These are phyloP conservation scores for Lycodopsis pacificus DNA, from an alignment of 2,797 vertebrate species.

Conservation along the genomic window DNA sequence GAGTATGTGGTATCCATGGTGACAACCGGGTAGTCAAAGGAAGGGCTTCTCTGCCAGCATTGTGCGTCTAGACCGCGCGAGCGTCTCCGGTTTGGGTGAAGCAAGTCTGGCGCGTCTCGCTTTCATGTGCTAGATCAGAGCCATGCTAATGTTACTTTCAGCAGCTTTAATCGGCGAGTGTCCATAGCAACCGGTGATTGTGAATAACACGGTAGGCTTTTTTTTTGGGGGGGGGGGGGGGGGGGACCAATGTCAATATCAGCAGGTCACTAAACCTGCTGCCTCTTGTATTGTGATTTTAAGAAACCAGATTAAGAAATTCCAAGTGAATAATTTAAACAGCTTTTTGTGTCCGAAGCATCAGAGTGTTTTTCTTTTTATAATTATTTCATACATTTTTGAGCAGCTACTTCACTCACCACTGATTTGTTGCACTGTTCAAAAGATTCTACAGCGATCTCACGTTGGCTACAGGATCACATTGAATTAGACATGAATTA, in stretches of 20 bases:
- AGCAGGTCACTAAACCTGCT: slow-evolving; percentile 45
- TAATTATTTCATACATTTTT: not conserved
- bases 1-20: slow-evolving; percentile 78
- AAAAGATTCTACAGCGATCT: not conserved
- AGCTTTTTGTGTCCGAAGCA: not conserved
- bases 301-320: slow-evolving; percentile 38
- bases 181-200: slow-evolving; percentile 63
- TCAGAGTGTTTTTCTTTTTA: not conserved
- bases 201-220: slow-evolving; percentile 48
- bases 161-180: slow-evolving; percentile 49
- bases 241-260: slow-evolving; percentile 39
- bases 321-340: not conserved
- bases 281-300: slow-evolving; percentile 41
- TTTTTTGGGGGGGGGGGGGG: slow-evolving; percentile 27
- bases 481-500: slow-evolving; percentile 18
- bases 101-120: slow-evolving; percentile 58
- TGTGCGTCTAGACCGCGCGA: slow-evolving; percentile 73
- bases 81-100: slow-evolving; percentile 68
- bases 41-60: slow-evolving; percentile 64
- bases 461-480: not conserved
- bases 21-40: slow-evolving; percentile 68
- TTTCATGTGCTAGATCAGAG: slow-evolving; percentile 80
- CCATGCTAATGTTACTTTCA: slow-evolving; percentile 77
- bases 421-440: not conserved
- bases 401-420: not conserved